Percentiles rank a stretch among this genome's conserved stretches.
Conservation (phyloP, 2,888 invertebrate genomes). For the Oligia fasciuncula region DNA sequence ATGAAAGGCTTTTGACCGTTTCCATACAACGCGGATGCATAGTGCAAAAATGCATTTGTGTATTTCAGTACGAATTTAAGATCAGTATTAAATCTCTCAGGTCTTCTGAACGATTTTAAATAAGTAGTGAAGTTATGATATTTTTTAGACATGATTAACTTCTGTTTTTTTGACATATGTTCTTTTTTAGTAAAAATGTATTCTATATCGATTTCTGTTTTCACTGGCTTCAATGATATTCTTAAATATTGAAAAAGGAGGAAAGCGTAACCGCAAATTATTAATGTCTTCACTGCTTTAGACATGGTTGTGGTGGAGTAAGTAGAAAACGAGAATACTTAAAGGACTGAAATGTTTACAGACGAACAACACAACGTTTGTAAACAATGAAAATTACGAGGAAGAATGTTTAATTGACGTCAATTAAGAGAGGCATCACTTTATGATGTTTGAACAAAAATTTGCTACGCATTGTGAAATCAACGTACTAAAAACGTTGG, state of each 20-base stretch:
- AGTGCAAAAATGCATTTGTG: constrained; percentile 72
- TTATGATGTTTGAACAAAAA: constrained; percentile 41
- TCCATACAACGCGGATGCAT: constrained; percentile 57
- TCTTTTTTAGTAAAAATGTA: constrained; percentile 67
- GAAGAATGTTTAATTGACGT: constrained; percentile 58
- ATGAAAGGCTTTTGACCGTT: constrained; percentile 77
- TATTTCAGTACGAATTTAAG: constrained; percentile 80
- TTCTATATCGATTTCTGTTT: constrained; percentile 72
- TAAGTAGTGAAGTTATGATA: constrained; percentile 63
- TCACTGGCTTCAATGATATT: constrained; percentile 60
- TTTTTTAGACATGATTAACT: constrained; percentile 66
- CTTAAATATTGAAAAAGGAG: constrained; percentile 73
- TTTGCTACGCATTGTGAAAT: constrained; percentile 46
- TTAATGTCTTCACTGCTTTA: constrained; percentile 72
- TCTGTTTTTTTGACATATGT: constrained; percentile 59
- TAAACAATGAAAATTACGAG: constrained; percentile 44
- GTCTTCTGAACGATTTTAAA: constrained; percentile 63
- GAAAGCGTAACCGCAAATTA: constrained; percentile 71
- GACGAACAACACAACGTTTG: constrained; percentile 4
- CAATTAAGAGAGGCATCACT: constrained; percentile 26
- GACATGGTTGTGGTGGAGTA: constrained; percentile 71
- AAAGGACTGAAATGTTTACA: constrained; percentile 33
- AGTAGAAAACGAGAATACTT: constrained; percentile 8
- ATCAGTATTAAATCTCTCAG: constrained; percentile 76
- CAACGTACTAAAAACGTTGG: constrained; percentile 71